A percentile compares a stretch with the other conserved stretches of the same genome.
Evolutionary conservation across 2,113 vertebrate species (phyloP).

Genomic region (Aptenodytes patagonicus): DNA sequence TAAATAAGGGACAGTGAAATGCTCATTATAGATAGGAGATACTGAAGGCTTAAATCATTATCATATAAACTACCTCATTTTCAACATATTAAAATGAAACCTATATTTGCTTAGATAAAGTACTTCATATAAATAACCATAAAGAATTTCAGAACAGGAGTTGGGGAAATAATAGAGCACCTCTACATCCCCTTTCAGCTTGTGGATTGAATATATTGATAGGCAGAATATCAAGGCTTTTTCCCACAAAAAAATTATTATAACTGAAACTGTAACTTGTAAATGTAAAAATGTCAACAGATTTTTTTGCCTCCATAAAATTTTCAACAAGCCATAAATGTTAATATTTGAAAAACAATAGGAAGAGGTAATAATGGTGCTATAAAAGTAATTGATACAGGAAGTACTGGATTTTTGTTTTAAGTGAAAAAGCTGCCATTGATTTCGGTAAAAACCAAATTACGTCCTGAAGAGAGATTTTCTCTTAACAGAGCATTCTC

Average conservation of each 20-base stretch:
- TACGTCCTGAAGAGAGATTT: neutral
- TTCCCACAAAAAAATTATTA: neutral
- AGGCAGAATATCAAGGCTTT: neutral
- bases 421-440: neutral
- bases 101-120: constrained; percentile 1
- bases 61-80: constrained; percentile 35
- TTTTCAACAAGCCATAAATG: neutral
- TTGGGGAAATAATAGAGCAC: neutral
- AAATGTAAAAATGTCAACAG: neutral
- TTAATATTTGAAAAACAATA: neutral
- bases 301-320: neutral
- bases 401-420: neutral
- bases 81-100: constrained; percentile 5
- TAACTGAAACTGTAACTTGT: neutral
- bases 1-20: neutral
- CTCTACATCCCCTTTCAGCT: neutral
- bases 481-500: neutral
- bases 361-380: neutral
- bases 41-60: constrained; percentile 2
- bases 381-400: neutral
- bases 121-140: neutral
- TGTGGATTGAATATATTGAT: neutral
- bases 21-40: neutral
- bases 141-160: neutral
- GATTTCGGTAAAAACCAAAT: neutral